Evolutionary conservation across 2,797 vertebrate species (phyloP).

Genomic region (Rhodeus uyekii): DNA sequence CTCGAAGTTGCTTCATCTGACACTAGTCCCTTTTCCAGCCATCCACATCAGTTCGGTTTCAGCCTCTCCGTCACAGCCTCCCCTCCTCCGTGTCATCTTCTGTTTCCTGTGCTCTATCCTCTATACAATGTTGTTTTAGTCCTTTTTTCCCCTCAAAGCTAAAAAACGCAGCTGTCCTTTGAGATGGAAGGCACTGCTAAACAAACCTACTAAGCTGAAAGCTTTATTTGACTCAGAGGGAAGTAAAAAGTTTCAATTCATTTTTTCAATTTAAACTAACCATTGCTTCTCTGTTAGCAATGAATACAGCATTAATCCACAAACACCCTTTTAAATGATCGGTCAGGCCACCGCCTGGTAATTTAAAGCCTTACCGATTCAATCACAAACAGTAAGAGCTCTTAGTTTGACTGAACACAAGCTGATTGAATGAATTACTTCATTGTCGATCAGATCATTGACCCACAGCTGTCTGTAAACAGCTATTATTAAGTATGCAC

Average conservation of each 20-base stretch:
- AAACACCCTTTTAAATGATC: neutral
- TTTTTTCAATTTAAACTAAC: neutral
- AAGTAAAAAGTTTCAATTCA: conserved; percentile 34
- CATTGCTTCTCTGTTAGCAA: conserved; percentile 4
- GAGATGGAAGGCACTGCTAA: neutral
- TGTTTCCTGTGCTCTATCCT: neutral
- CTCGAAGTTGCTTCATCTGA: neutral
- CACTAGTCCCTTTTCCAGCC: neutral
- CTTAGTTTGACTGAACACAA: neutral
- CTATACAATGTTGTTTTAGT: neutral
- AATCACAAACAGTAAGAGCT: conserved; percentile 24
- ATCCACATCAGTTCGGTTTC: neutral
- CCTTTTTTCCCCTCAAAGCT: neutral
- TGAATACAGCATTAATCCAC: neutral
- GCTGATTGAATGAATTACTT: conserved; percentile 2
- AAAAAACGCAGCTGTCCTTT: neutral
- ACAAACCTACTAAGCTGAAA: neutral
- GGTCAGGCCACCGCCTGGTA: neutral
- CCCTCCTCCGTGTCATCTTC: neutral
- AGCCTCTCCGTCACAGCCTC: neutral
- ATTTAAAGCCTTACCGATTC: neutral
- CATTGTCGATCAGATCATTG: neutral
- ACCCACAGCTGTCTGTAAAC: conserved; percentile 20
- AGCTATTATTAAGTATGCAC: neutral
- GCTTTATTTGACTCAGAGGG: neutral